Evolutionary conservation across 2,888 invertebrate species (phyloP).

Genomic region (Pomacea canaliculata): DNA sequence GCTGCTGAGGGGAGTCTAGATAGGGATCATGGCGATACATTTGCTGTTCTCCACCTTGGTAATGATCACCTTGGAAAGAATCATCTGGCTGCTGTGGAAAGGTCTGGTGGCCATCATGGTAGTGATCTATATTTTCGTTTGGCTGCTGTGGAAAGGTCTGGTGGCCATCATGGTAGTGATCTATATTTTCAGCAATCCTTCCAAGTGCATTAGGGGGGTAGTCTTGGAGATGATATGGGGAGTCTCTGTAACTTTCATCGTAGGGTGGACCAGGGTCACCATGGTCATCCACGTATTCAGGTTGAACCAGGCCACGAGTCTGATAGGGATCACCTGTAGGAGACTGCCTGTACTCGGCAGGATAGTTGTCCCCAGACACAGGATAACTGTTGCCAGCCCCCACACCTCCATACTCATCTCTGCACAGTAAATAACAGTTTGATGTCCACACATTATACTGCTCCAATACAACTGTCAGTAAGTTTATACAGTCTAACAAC

Average conservation of each 20-base stretch:
- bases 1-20: constrained; percentile 25
- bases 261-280: constrained; percentile 2
- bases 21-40: constrained; percentile 27
- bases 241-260: constrained; percentile 23
- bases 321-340: constrained; percentile 28
- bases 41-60: constrained; percentile 35
- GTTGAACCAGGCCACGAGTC: too few relatives aligned
- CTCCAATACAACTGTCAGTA: too few relatives aligned
- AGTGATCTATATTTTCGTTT: constrained; percentile 5
- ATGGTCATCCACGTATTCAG: constrained; percentile 8
- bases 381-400: constrained; percentile 19
- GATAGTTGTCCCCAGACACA: constrained; percentile 18
- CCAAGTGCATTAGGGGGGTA: constrained; percentile 3
- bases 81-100: constrained; percentile 21
- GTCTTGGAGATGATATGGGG: constrained; percentile 22
- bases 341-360: constrained; percentile 29
- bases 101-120: constrained; percentile 7
- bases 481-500: too few relatives aligned
- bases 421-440: background rate
- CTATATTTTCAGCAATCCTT: constrained; percentile 33
- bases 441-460: too few relatives aligned
- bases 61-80: constrained; percentile 27
- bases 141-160: constrained; percentile 8
- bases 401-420: constrained; percentile 15
- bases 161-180: constrained; percentile 27